A percentile compares a stretch with the other conserved stretches of the same genome.
These are phyloP conservation scores for Hylyphantes graminicola DNA, from an alignment of 1,140 invertebrate species.

Conservation along the genomic window DNA sequence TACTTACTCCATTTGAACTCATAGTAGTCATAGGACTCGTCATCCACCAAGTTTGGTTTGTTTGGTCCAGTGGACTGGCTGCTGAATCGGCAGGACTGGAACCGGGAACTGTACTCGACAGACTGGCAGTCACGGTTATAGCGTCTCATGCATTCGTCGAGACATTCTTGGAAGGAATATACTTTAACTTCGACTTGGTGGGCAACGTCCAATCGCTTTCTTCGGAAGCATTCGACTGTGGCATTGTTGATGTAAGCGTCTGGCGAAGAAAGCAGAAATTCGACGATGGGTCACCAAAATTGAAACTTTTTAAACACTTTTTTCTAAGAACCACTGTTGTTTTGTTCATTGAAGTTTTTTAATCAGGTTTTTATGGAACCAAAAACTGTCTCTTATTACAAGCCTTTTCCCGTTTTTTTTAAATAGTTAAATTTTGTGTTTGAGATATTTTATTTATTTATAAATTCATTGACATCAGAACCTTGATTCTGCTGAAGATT, in stretches of 20 bases:
- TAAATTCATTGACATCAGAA: no score
- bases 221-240: constrained; percentile 87
- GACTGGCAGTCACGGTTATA: constrained; percentile 75
- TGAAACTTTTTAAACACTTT: no score
- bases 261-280: constrained; percentile 33
- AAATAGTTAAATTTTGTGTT: no score
- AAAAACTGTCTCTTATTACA: no score
- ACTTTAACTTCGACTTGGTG: constrained; percentile 90
- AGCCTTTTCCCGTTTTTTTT: no score
- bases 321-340: no score
- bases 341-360: no score
- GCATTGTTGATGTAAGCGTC: constrained; percentile 69
- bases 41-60: constrained; percentile 82
- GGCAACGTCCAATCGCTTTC: constrained; percentile 84
- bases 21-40: constrained; percentile 91
- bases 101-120: constrained; percentile 86
- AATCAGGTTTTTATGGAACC: no score
- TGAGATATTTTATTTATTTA: no score
- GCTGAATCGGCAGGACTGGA: constrained; percentile 83
- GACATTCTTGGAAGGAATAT: constrained; percentile 84
- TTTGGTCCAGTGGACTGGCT: constrained; percentile 66
- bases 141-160: constrained; percentile 86
- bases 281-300: background rate
- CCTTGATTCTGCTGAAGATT: no score
- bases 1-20: constrained; percentile 81